Conservation (phyloP, 2,113 vertebrate species). For the Vimba vimba region DNA sequence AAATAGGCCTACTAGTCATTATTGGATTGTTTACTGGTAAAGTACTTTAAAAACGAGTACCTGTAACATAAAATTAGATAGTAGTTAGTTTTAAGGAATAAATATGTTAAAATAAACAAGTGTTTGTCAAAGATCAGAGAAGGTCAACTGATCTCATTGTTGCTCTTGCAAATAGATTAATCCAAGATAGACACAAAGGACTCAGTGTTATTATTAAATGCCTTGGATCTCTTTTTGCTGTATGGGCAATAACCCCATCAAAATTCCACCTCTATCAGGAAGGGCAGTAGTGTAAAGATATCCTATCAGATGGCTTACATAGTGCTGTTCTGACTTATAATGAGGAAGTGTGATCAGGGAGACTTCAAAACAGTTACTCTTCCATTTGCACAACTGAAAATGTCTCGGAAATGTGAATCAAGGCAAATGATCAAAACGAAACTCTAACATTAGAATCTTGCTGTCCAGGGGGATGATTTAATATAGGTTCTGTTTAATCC, state of each 20-base stretch:
- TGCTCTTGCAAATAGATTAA: not conserved
- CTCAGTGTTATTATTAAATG: not conserved
- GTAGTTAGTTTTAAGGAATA: not conserved
- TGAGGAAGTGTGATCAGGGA: not conserved
- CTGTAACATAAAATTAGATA: not conserved
- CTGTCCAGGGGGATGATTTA: not conserved
- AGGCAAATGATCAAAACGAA: not conserved
- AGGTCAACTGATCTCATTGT: not conserved
- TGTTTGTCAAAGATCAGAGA: not conserved
- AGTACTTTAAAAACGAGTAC: not conserved
- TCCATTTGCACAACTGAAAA: not conserved
- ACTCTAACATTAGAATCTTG: not conserved
- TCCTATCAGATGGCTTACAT: constrained; percentile 1
- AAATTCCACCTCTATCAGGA: constrained; percentile 11
- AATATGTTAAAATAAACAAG: not conserved
- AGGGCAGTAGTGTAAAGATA: constrained; percentile 6
- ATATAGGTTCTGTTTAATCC: not conserved
- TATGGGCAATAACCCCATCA: not conserved
- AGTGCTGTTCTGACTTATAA: not conserved
- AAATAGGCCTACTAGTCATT: not conserved
- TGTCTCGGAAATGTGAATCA: not conserved
- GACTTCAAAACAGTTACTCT: not conserved
- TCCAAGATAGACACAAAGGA: not conserved
- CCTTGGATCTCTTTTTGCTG: not conserved
- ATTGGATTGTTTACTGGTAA: not conserved